Conservation (phyloP, 2,797 vertebrate genomes). For the Amazona finschi region DNA sequence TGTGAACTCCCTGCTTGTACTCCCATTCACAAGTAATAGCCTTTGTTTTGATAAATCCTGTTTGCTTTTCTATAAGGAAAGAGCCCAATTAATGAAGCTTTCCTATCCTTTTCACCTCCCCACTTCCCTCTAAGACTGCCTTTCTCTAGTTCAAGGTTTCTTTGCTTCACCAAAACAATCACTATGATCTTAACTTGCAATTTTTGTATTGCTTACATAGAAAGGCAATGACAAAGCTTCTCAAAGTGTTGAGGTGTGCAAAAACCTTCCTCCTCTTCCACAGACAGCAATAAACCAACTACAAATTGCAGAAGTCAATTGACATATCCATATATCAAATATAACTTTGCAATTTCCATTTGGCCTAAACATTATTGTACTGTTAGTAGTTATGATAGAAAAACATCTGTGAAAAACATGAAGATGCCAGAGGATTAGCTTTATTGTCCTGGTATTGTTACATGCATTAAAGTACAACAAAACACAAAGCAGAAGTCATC, state of each 20-base stretch:
- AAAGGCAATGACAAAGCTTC: neutral
- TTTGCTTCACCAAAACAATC: neutral
- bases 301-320: rapidly evolving
- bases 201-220: neutral
- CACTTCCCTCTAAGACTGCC: neutral
- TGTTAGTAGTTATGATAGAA: neutral
- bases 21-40: neutral
- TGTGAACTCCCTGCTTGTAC: neutral
- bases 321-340: neutral
- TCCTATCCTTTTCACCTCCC: neutral
- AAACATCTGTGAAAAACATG: neutral
- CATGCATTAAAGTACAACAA: neutral
- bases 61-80: neutral
- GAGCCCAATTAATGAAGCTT: neutral
- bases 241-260: neutral
- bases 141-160: neutral
- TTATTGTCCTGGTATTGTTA: neutral
- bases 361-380: neutral
- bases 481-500: neutral
- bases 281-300: neutral
- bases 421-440: neutral
- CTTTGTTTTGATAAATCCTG: neutral
- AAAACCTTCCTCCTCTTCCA: neutral
- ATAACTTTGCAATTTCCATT: neutral
- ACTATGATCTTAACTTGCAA: neutral